Evolutionary conservation across 2,113 vertebrate genomes (phyloP).

Genomic region (Phalacrocorax carbo): DNA sequence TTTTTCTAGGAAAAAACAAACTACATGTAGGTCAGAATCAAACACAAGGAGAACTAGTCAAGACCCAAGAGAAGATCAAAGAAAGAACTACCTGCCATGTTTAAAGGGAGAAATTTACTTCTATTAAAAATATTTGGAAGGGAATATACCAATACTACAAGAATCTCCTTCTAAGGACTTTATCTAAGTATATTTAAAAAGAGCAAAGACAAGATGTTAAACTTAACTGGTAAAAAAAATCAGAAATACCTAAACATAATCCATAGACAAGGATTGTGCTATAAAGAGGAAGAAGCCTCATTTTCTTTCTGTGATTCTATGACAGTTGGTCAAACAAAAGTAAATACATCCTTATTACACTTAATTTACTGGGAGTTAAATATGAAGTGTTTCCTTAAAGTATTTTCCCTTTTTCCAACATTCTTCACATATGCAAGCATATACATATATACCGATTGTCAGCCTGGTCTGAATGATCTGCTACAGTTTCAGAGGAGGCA

Average conservation of each 20-base stretch:
- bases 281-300: neutral
- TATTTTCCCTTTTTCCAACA: neutral
- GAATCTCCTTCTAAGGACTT: neutral
- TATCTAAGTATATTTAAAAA: neutral
- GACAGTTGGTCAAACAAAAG: neutral
- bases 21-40: neutral
- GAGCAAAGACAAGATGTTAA: neutral
- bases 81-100: neutral
- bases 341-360: neutral
- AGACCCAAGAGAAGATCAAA: slow-evolving; percentile 27
- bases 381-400: neutral
- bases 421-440: neutral
- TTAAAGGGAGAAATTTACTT: neutral
- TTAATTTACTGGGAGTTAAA: neutral
- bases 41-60: neutral
- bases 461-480: neutral
- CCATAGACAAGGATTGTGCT: neutral
- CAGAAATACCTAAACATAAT: neutral
- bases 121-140: slow-evolving; percentile 5
- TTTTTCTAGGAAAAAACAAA: neutral
- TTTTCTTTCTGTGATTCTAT: neutral
- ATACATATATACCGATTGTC: neutral
- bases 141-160: neutral
- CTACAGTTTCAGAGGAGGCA: neutral
- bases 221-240: neutral